Evolutionary conservation across 2,888 invertebrate genomes (phyloP).

Genomic region (Ophion slaviceki): DNA sequence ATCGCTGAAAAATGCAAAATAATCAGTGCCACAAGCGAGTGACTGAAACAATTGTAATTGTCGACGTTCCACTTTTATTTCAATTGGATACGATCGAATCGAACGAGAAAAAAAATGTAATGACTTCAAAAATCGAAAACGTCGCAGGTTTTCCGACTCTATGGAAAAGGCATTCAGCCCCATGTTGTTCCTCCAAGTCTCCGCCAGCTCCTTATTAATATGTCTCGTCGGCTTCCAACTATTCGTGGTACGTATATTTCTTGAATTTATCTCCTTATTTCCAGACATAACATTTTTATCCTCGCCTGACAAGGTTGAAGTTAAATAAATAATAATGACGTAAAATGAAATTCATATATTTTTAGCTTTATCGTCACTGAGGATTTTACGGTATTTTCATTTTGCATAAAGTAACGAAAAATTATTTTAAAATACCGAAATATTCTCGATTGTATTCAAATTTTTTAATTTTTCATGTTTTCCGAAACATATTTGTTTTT

Average conservation of each 20-base stretch:
- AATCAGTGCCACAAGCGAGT: not conserved
- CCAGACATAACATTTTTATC: too few species aligned
- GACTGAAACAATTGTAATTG: not conserved
- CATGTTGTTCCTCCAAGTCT: constrained; percentile 74
- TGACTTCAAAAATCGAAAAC: not conserved
- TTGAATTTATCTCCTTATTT: not conserved
- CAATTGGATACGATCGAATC: not conserved
- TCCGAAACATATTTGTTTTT: not conserved
- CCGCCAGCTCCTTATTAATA: constrained; percentile 74
- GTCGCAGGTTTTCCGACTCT: constrained; percentile 73
- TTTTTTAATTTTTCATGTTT: too few species aligned
- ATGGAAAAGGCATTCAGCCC: constrained; percentile 74
- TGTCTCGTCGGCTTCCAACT: constrained; percentile 76
- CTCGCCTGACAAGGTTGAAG: too few species aligned
- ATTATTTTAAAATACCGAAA: not conserved
- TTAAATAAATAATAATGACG: too few species aligned
- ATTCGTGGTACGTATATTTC: constrained; percentile 67
- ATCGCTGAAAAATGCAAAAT: not conserved
- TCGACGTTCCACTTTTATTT: not conserved
- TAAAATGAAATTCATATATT: too few species aligned
- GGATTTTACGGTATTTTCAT: too few species aligned
- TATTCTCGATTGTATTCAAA: too few species aligned
- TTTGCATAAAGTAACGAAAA: not conserved
- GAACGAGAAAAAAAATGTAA: not conserved
- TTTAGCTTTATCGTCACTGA: too few species aligned